Conservation (phyloP, 2,888 invertebrate species). For the Drepana falcataria region DNA sequence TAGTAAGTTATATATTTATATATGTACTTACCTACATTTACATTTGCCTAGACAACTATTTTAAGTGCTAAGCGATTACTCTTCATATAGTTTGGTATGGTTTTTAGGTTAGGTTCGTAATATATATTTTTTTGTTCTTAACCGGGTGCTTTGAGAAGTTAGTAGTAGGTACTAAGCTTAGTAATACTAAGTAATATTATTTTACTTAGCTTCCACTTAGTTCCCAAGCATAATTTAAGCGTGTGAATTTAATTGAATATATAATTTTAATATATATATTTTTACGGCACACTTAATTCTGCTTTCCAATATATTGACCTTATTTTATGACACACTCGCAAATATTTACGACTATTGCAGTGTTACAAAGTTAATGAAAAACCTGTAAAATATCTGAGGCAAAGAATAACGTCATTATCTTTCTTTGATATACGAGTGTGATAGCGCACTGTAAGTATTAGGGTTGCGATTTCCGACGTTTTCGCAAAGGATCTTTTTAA, state of each 20-base stretch:
- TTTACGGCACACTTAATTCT: background rate
- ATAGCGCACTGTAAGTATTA: slow-evolving; percentile 43
- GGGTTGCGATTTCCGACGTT: slow-evolving; percentile 22
- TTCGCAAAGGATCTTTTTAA: slow-evolving; percentile 28
- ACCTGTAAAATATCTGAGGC: slow-evolving; percentile 24
- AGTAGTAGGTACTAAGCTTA: no score
- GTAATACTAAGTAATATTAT: no score
- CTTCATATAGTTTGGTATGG: no score
- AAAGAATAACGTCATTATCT: slow-evolving; percentile 45
- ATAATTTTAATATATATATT: background rate
- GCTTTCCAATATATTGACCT: background rate
- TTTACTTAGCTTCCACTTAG: background rate
- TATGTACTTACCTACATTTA: no score
- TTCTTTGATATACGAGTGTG: slow-evolving; percentile 38
- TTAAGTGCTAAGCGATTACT: no score
- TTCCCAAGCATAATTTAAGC: background rate
- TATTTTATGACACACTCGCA: slow-evolving; percentile 7
- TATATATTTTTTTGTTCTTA: no score
- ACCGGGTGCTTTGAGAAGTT: no score
- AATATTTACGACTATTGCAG: slow-evolving; percentile 20
- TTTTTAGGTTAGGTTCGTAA: no score
- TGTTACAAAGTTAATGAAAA: slow-evolving; percentile 28
- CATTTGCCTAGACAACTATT: no score
- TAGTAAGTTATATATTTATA: no score
- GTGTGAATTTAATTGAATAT: background rate